A percentile compares a stretch with the other conserved stretches of the same genome.
Conservation (phyloP, 1,140 invertebrate genomes). For the Frieseomelitta varia region DNA sequence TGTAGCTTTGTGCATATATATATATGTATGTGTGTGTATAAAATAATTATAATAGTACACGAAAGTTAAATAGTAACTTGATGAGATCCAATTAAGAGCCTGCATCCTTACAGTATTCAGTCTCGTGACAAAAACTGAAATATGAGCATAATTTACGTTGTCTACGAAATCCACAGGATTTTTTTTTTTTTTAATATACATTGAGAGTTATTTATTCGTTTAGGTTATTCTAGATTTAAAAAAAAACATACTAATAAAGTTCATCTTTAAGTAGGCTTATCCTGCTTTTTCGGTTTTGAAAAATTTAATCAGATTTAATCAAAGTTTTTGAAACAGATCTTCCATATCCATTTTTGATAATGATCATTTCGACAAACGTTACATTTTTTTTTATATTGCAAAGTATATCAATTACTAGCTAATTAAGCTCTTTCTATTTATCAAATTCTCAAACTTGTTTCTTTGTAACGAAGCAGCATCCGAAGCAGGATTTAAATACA, state of each 20-base stretch:
- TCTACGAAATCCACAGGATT: neutral
- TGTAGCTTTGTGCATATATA: slow-evolving; percentile 16
- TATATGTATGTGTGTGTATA: slow-evolving; percentile 32
- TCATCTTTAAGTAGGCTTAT: neutral
- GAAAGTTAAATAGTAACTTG: slow-evolving; percentile 36
- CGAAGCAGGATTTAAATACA: neutral
- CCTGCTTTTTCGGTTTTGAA: neutral
- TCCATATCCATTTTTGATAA: slow-evolving; percentile 25
- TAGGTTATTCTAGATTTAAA: neutral
- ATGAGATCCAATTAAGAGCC: slow-evolving; percentile 46
- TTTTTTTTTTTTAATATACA: neutral
- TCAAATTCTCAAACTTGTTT: neutral
- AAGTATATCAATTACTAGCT: slow-evolving; percentile 17
- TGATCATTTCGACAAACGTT: neutral
- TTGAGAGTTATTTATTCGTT: neutral
- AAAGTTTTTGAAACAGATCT: slow-evolving; percentile 11
- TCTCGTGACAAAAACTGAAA: neutral
- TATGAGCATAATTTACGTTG: neutral
- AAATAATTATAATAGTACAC: slow-evolving; percentile 19
- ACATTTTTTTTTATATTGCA: slow-evolving; percentile 16
- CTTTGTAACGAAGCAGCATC: neutral
- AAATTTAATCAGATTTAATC: neutral
- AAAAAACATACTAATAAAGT: neutral
- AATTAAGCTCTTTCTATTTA: slow-evolving; percentile 9
- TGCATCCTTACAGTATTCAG: slow-evolving; percentile 38